These are phyloP conservation scores for Xestia c-nigrum DNA, from an alignment of 2,888 invertebrate genomes.

Conservation along the genomic window DNA sequence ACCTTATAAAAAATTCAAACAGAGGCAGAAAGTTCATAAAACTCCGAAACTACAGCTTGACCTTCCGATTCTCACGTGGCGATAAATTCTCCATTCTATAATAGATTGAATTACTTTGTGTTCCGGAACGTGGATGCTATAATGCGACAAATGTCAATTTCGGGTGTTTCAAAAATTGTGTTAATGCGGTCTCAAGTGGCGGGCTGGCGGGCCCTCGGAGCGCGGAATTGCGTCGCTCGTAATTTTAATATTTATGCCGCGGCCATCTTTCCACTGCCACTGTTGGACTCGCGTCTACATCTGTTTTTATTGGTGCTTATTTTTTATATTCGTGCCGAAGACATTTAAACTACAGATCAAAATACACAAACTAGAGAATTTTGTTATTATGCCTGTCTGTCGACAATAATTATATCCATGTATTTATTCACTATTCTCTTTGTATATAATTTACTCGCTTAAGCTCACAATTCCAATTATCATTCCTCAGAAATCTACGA, in stretches of 20 bases:
- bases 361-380: slow-evolving; percentile 37
- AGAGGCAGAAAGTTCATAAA: slow-evolving; percentile 55
- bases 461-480: slow-evolving; percentile 52
- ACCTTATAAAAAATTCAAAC: slow-evolving; percentile 56
- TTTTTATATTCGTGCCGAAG: slow-evolving; percentile 46
- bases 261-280: slow-evolving; percentile 63
- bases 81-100: slow-evolving; percentile 55
- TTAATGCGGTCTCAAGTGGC: slow-evolving; percentile 64
- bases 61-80: slow-evolving; percentile 45
- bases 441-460: slow-evolving; percentile 27
- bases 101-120: slow-evolving; percentile 56
- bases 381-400: slow-evolving; percentile 26
- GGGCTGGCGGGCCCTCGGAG: slow-evolving; percentile 25
- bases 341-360: slow-evolving; percentile 32
- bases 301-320: slow-evolving; percentile 58
- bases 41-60: slow-evolving; percentile 51
- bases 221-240: slow-evolving; percentile 42
- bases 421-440: slow-evolving; percentile 34
- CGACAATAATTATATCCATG: slow-evolving; percentile 15
- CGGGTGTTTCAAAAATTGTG: slow-evolving; percentile 64
- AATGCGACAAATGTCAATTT: slow-evolving; percentile 59
- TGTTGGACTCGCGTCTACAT: slow-evolving; percentile 54
- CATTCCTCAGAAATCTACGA: slow-evolving; percentile 47
- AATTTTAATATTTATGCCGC: slow-evolving; percentile 70
- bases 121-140: slow-evolving; percentile 61